Base-by-base conservation (phyloP, 1,140 invertebrate species). In the Camponotus vicinus region DNA sequence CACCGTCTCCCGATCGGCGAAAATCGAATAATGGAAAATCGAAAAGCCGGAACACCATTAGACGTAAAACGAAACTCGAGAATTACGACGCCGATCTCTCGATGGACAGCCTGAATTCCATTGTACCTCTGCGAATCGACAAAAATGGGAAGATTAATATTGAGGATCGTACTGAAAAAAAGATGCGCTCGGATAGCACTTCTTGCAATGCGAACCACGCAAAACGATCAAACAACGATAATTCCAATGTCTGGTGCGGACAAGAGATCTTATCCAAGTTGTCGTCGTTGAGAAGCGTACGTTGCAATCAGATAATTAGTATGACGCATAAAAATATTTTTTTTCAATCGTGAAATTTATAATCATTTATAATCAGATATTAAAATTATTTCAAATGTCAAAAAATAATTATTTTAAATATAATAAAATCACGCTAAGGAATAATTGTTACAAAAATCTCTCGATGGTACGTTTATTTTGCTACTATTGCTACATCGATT, bases 241-340 rank as follows among this genome's bases (percentile, higher is more conserved):
- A 83, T 57, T 66, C 61, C 4, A 88, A 93, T 76, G n/a, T 90
- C 61, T 93, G 93, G 94, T 89, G 91, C 89, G 90, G 92, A 1
- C 91, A 93, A 18, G 93, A 95, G 64, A 95, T 95, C 45, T 85
- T 95, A 4, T 91, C 93, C 0, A 94, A 95, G 18, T 87, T 95
- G 0, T 91, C 92, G 15, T 92, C 93, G 0, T 90, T 95, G 21
- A 92, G 91, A 92, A 93, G 94, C 71, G 95, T 95, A 87, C 84
- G 88, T 83, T 42, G 52, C n/a, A 78, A 79, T 42, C 21, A 59
- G 55, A 77, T 59, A 34, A n/a, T 27, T 1, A 27, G 27, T 49
- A 76, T 52, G 2, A 32, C 8, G 1, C 13, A 1, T 66, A 45
- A 34, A 4, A 34, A 34, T 2, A 69, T 45, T 42, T 49, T 70